These are phyloP conservation scores for Solenopsis fugax DNA, from an alignment of 1,140 invertebrate genomes.

Conservation along the genomic window DNA sequence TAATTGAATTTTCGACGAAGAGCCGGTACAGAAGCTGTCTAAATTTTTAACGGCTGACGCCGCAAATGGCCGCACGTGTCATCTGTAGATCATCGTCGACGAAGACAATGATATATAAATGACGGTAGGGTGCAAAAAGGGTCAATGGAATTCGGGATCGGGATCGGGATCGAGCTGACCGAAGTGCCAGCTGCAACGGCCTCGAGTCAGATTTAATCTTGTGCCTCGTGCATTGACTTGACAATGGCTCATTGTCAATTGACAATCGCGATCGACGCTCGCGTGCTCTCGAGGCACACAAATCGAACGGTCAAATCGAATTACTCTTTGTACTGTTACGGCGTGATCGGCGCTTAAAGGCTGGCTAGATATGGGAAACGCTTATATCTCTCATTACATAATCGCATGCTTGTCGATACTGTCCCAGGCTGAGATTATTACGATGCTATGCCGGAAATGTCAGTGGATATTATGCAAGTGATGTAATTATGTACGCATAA, in stretches of 20 bases:
- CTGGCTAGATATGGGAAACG: conserved; percentile 37
- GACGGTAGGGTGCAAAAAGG: conserved; percentile 33
- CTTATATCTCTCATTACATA: conserved; percentile 55
- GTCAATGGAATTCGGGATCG: conserved; percentile 72
- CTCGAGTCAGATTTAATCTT: conserved; percentile 72
- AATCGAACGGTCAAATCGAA: conserved; percentile 64
- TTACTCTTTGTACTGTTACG: conserved; percentile 60
- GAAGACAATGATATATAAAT: conserved; percentile 62
- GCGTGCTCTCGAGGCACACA: conserved; percentile 41
- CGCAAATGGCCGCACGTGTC: conserved; percentile 52
- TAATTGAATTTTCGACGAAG: conserved; percentile 56
- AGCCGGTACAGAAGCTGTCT: conserved; percentile 29
- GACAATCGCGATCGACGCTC: conserved; percentile 52
- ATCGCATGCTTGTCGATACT: conserved; percentile 58
- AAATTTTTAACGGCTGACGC: conserved; percentile 50
- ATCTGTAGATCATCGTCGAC: conserved; percentile 63
- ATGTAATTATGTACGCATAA: conserved; percentile 37
- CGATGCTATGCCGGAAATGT: conserved; percentile 58
- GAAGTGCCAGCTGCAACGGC: conserved; percentile 66
- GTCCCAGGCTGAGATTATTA: conserved; percentile 48
- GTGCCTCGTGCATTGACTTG: conserved; percentile 71
- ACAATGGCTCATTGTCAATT: conserved; percentile 64
- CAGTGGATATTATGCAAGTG: conserved; percentile 47
- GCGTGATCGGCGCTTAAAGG: conserved; percentile 45
- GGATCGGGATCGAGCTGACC: conserved; percentile 61